Evolutionary conservation across 2,113 vertebrate genomes (phyloP).

Genomic region (Salvator merianae): DNA sequence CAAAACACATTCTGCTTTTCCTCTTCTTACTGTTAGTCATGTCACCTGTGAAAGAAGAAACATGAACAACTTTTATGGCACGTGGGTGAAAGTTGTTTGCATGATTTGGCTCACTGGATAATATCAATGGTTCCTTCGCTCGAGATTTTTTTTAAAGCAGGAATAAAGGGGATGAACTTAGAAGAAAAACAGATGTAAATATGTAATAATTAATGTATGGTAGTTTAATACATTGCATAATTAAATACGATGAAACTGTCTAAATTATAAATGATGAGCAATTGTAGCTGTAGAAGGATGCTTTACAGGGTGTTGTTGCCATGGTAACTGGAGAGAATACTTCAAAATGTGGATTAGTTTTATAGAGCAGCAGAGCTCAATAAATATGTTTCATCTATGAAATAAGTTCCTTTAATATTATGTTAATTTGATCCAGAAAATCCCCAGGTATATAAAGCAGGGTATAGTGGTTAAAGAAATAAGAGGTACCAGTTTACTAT

Average conservation of each 20-base stretch:
- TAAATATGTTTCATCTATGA: conserved; percentile 1
- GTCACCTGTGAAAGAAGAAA: background rate
- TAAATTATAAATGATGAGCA: conserved; percentile 27
- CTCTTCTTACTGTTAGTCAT: background rate
- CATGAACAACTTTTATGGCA: background rate
- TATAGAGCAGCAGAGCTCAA: background rate
- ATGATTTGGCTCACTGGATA: background rate
- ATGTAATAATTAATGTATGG: conserved; percentile 10
- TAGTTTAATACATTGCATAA: conserved; percentile 23
- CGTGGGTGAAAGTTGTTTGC: background rate
- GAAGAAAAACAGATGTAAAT: conserved; percentile 12
- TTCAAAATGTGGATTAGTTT: conserved; percentile 12
- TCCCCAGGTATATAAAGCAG: background rate
- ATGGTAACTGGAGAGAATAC: conserved; percentile 15
- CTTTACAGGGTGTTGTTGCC: background rate
- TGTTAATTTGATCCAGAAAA: background rate
- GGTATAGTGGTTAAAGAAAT: background rate
- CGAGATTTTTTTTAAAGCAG: background rate
- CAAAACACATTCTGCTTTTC: background rate
- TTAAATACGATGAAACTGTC: conserved; percentile 20
- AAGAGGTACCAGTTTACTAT: background rate
- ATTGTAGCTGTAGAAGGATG: conserved; percentile 10
- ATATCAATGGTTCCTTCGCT: background rate
- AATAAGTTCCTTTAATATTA: background rate
- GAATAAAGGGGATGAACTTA: background rate